phyloP scores from a whole-genome alignment of 1,140 invertebrate genomes.

The Tribolium madens region DNA sequence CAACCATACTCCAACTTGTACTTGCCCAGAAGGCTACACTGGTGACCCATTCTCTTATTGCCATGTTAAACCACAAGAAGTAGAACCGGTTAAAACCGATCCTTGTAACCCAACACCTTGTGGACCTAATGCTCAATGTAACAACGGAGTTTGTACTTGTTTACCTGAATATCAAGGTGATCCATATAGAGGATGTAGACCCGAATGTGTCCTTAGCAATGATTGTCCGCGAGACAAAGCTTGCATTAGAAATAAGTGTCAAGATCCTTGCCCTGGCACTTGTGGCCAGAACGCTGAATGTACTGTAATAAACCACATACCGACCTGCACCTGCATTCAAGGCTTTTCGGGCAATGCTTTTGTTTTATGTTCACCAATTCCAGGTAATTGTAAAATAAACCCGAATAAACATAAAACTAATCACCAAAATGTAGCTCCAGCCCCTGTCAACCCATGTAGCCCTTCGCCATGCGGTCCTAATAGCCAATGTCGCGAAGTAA shows the following conservation, averaged over 20 bases:
- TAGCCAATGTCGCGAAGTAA: slow-evolving; percentile 73
- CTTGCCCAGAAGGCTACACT: slow-evolving; percentile 73
- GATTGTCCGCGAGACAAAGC: slow-evolving; percentile 74
- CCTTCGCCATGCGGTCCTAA: slow-evolving; percentile 75
- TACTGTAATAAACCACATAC: slow-evolving; percentile 77
- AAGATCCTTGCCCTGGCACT: slow-evolving; percentile 73
- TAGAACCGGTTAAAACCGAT: slow-evolving; percentile 64
- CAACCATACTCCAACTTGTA: slow-evolving; percentile 75
- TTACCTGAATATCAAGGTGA: slow-evolving; percentile 78
- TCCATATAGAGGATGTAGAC: slow-evolving; percentile 79
- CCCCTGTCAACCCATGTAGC: slow-evolving; percentile 69
- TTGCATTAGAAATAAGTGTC: slow-evolving; percentile 75
- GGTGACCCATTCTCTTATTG: slow-evolving; percentile 76
- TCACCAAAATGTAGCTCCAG: slow-evolving; percentile 53
- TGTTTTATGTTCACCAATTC: slow-evolving; percentile 70
- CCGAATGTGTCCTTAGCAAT: slow-evolving; percentile 78
- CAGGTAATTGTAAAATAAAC: slow-evolving; percentile 63
- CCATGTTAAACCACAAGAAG: slow-evolving; percentile 66
- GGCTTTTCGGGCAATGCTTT: slow-evolving; percentile 83
- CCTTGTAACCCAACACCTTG: slow-evolving; percentile 75
- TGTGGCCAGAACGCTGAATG: slow-evolving; percentile 77
- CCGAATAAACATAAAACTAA: background rate
- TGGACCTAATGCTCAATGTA: slow-evolving; percentile 73
- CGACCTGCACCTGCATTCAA: slow-evolving; percentile 76
- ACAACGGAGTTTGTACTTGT: slow-evolving; percentile 77